phyloP scores from a whole-genome alignment of 2,113 vertebrate species.

The Brachypodius melanocephalos region DNA sequence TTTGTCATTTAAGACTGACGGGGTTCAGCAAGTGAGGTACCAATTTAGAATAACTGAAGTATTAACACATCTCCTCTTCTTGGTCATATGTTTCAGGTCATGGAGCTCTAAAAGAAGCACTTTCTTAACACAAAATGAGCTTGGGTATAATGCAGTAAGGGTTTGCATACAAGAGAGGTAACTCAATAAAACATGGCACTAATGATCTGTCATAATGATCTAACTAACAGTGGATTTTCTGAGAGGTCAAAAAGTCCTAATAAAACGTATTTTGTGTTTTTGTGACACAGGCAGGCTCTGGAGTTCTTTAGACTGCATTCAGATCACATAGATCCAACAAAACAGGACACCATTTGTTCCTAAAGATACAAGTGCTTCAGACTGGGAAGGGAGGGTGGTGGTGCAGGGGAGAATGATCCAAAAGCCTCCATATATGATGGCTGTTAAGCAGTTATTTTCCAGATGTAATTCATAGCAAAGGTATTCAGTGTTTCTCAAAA shows the following conservation, averaged over 20 bases:
- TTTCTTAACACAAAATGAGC: not conserved
- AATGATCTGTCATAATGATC: not conserved
- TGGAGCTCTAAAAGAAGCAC: not conserved
- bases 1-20: not conserved
- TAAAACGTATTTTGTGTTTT: not conserved
- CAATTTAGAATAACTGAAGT: not conserved
- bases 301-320: not conserved
- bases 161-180: not conserved
- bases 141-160: not conserved
- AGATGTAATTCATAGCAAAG: not conserved
- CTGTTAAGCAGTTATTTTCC: not conserved
- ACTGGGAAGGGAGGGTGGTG: no score
- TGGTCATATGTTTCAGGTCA: not conserved
- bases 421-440: not conserved
- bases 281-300: not conserved
- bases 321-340: not conserved
- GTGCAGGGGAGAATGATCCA: not conserved
- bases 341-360: not conserved
- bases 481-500: not conserved
- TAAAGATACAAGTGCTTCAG: not conserved
- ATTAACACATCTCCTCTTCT: not conserved
- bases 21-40: not conserved
- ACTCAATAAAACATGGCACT: not conserved
- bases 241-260: not conserved
- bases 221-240: not conserved